Conservation (phyloP, 2,888 invertebrate genomes). For the Branchellion lobata region DNA sequence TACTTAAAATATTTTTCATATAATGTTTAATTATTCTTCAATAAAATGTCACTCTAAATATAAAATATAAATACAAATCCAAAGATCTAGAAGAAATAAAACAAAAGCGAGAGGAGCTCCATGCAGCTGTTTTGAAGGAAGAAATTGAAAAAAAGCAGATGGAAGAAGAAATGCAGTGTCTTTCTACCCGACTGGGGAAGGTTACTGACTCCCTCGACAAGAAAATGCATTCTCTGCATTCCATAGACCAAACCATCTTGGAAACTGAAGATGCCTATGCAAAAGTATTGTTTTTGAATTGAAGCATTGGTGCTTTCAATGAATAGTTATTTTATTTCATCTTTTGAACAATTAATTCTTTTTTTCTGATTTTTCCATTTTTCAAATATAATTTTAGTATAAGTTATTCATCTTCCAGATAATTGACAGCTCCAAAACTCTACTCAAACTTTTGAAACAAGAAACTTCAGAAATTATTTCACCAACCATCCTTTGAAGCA, state of each 20-base stretch:
- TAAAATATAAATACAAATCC: too few relatives aligned
- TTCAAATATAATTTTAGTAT: too few relatives aligned
- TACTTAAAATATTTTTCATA: too few relatives aligned
- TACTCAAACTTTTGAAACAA: background rate
- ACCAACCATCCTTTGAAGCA: background rate
- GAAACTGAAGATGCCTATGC: slow-evolving; percentile 9
- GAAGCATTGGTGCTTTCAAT: too few relatives aligned
- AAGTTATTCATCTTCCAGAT: background rate
- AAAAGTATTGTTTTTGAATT: background rate
- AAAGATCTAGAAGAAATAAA: slow-evolving; percentile 12
- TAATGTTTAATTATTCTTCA: too few relatives aligned
- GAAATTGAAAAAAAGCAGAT: background rate
- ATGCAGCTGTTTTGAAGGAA: background rate
- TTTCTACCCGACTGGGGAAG: background rate
- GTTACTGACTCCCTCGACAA: background rate
- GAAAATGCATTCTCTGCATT: background rate
- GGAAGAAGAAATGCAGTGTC: slow-evolving; percentile 10
- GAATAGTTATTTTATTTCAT: too few relatives aligned
- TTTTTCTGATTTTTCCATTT: too few relatives aligned
- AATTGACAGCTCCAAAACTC: background rate
- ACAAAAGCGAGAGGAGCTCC: slow-evolving; percentile 2
- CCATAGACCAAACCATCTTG: background rate
- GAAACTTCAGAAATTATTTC: background rate
- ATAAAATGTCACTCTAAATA: too few relatives aligned
- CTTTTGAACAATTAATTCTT: too few relatives aligned